Evolutionary conservation across 2,797 vertebrate genomes (phyloP), one percentile per base, ranked within the genome.

Genomic region (Sandelia bainsii): DNA sequence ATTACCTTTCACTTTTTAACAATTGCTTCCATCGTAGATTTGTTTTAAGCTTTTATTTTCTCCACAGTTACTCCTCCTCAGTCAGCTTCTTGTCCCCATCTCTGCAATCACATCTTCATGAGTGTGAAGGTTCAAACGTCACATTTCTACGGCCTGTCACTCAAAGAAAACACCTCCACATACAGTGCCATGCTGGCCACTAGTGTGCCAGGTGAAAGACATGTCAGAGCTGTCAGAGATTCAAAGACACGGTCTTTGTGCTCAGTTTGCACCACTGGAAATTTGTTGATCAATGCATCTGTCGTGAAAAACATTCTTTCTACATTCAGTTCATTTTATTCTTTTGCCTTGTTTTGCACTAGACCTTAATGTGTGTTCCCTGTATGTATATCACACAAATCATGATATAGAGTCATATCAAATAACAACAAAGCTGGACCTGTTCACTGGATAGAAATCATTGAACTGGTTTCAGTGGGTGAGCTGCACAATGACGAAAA

Each of bases 151-250:
- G 44, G 6, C 44, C 61, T 69, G 61, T 60, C 61, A 40, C n/a
- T 77, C 22, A 19, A 22, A 22, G 25, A n/a, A 40, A 60, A 42
- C 16, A 5, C 25, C 29, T 45, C 50, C 27, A 27, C 17, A 23
- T 20, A 6, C 40, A 44, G 52, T 40, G 45, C 22, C 61, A 19
- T 17, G 1, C 6, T 13, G 42, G 20, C 54, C 1, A 2, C 20
- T 0, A 1, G 17, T 19, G 22, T 16, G 23, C 23, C 61, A 39
- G 48, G 48, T 62, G 25, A 76, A 23, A 71, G 39, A 46, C 34
- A 25, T 51, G 51, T 67, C 39, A 62, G 22, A 34, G 46, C 60
- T 64, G 70, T 73, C 76, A 64, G 23, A 44, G 20, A 42, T 13
- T 58, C 29, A 67, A 20, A 48, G 58, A 16, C 42, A 8, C 5